Evolutionary conservation across 2,888 invertebrate genomes (phyloP).

Genomic region (Ectemnius continuus): DNA sequence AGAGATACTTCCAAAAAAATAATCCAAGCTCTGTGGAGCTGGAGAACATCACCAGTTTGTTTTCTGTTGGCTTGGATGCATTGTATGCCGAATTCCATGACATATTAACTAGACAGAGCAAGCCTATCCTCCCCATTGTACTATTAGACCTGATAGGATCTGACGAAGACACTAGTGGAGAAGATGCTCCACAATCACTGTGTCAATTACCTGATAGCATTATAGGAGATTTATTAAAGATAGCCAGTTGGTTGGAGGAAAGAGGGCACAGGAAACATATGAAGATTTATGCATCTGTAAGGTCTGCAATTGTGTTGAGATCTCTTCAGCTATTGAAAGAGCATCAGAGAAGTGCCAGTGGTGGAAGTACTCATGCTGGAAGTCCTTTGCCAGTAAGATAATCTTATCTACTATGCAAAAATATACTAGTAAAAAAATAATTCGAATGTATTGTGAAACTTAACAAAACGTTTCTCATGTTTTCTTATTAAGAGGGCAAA

Average conservation of each 20-base stretch:
- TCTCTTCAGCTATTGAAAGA: conserved; percentile 89
- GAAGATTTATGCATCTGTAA: conserved; percentile 86
- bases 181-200: conserved; percentile 82
- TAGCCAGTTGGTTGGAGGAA: conserved; percentile 92
- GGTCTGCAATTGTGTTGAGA: conserved; percentile 87
- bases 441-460: background rate
- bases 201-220: conserved; percentile 86
- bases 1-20: conserved; percentile 94
- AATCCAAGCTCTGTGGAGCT: conserved; percentile 96
- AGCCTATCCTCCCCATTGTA: conserved; percentile 91
- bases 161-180: conserved; percentile 86
- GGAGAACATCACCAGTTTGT: conserved; percentile 90
- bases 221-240: conserved; percentile 85
- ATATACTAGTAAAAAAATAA: conserved; percentile 4
- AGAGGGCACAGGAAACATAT: conserved; percentile 87
- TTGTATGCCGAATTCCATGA: conserved; percentile 93
- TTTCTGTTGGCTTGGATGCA: conserved; percentile 90
- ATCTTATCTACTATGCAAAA: background rate
- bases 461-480: background rate
- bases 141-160: conserved; percentile 91
- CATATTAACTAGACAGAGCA: conserved; percentile 90
- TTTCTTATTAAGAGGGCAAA: conserved; percentile 81
- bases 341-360: conserved; percentile 88
- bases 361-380: conserved; percentile 84
- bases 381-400: conserved; percentile 83